Base-by-base conservation (phyloP, 2,888 invertebrate genomes). In the Gastracanthus pulcherrimus region DNA sequence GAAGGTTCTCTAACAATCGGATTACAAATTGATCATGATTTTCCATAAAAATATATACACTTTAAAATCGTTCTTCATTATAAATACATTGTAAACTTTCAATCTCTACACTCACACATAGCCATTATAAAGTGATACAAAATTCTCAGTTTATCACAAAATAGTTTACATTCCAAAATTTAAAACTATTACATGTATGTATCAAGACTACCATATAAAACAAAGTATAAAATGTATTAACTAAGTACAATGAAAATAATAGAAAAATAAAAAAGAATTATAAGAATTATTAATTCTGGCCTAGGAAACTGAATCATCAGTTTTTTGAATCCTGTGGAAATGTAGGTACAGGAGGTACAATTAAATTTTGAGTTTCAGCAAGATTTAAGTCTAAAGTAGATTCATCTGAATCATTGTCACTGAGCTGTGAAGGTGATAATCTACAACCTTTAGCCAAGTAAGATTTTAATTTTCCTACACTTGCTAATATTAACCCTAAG, bases 401-500 rank as follows among this genome's bases (percentile, higher is more conserved):
- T 51, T 84, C 87, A 93, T 93, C 94, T 48, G 96, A 96, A 86
- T 96, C 96, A 67, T 95, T 95, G 90, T 96, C 96, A 0, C 96
- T 96, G 78, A 95, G 93, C 89, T 95, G 95, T 76, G 95, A 93
- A 0, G 96, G 96, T 7, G 96, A 96, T 55, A 96, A 92, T 74
- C 95, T 93, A 87, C 96, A 96, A 1, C 96, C 96, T 85, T 94
- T 94, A 11, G 94, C 94, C 82, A 97, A 91, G 87, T 96, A 97
- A 34, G 92, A 93, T 81, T 95, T 93, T 41, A 99, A 93, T 91
- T 97, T 96, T 4, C 96, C 96, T 76, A 95, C 95, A 0, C 98
- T 95, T 6, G 99, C 98, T 83, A 99, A 93, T 86, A 99, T 95
- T 2, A 99, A 93, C 84, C 99, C 99, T 85, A 99, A 93, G 92